Percentiles rank a stretch among this genome's conserved stretches.
phyloP scores from a whole-genome alignment of 2,797 vertebrate genomes.

The Danio choprae region DNA sequence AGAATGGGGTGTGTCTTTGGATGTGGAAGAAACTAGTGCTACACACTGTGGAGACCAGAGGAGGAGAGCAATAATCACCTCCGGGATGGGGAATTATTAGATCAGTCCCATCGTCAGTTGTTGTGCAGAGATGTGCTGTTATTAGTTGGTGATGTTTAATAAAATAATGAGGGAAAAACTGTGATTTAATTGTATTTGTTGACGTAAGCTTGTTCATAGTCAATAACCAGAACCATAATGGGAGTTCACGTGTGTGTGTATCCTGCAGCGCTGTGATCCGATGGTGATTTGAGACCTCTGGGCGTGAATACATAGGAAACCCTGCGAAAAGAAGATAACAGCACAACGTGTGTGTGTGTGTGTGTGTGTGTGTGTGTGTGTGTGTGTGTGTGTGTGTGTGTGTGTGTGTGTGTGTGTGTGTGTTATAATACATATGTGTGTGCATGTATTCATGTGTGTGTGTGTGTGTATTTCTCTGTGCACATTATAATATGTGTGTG shows the following conservation, averaged over 20 bases:
- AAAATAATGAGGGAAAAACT: no score
- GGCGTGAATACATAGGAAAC: constrained; percentile 82
- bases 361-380: constrained; percentile 46
- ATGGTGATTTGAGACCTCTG: constrained; percentile 57
- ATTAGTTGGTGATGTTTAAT: no score
- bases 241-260: constrained; percentile 4
- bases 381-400: constrained; percentile 43
- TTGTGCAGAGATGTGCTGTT: no score
- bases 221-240: constrained; percentile 7
- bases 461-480: no score
- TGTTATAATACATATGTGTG: constrained; percentile 27
- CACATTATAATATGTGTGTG: constrained; percentile 36
- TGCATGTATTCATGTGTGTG: constrained; percentile 39
- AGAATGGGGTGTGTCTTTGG: no score
- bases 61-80: no score
- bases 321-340: constrained; percentile 82
- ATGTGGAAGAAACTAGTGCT: no score
- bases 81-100: no score
- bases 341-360: constrained; percentile 51
- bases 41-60: no score
- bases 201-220: not conserved
- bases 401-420: constrained; percentile 38
- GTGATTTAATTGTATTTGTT: no score
- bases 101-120: no score
- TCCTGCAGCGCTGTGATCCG: constrained; percentile 5